Evolutionary conservation across 2,113 vertebrate species (phyloP), one percentile per base, ranked within the genome.

Genomic region (Rhadina sibilatrix): DNA sequence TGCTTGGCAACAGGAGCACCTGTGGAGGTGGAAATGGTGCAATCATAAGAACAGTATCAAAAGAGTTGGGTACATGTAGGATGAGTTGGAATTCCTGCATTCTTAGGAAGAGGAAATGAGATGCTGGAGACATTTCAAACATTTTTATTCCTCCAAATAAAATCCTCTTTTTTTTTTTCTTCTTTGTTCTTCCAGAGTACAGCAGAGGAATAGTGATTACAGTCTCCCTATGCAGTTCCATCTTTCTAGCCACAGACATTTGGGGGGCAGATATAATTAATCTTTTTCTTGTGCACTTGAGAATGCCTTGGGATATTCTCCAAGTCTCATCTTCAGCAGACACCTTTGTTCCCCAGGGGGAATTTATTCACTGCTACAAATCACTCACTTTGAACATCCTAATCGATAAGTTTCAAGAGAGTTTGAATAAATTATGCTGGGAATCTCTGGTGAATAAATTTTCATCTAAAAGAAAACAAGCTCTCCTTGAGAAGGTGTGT

Each of bases 361-460:
- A 16, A 72, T 84, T 94, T 91, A 89, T 84, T 94, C 72, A 49
- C 25, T 84, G 52, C 42, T 71, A 76, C 60, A 78, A 47, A 92
- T 96, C 83, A 83, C 61, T 95, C 37, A 79, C 13, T 91, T 71
- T 71, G 53, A 96, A 79, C 44, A 53, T 71, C 80, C 57, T 76
- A 87, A 95, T 95, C 81, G 0, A 89, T 92, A 89, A 9, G 9
- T 92, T 92, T 89, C 61, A 82, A 94, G 77, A 78, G 70, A 86
- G 49, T 86, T 91, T 92, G 75, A 83, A 83, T 93, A 90, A 91
- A 90, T 61, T 24, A 88, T 88, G 23, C 49, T 85, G 65, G n/a
- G 60, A 90, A 77, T 44, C 75, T 83, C 44, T 63, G 12, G 64
- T 84, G 77, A 93, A 82, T 64, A 75, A 71, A 87, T 92, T 30